Conservation (phyloP, 2,113 vertebrate species). For the Isichthys henryi region DNA sequence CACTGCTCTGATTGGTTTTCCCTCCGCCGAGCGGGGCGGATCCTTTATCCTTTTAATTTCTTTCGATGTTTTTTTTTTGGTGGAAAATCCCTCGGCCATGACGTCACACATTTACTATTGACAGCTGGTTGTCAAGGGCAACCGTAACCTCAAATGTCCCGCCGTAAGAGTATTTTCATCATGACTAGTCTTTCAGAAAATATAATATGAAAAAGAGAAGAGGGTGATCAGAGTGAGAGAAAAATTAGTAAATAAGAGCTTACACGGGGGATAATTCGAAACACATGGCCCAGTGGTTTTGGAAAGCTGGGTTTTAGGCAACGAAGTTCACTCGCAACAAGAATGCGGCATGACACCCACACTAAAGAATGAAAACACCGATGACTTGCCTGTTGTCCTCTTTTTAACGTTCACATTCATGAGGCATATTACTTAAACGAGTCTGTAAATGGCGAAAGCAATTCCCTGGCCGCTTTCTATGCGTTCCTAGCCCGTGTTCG, state of each 20-base stretch:
- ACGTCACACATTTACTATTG: constrained; percentile 30
- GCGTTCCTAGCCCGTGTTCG: not conserved
- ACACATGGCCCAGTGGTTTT: constrained; percentile 32
- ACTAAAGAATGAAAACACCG: constrained; percentile 28
- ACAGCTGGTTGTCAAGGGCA: constrained; percentile 29
- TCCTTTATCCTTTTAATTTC: constrained; percentile 14
- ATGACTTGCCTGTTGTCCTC: not conserved
- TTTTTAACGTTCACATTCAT: not conserved
- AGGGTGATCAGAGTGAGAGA: not conserved
- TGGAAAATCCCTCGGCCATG: constrained; percentile 25
- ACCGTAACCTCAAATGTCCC: constrained; percentile 29
- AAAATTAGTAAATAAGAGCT: constrained; percentile 23
- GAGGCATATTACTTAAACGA: too few species aligned
- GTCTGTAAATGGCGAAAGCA: not conserved
- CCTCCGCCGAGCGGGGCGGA: not conserved
- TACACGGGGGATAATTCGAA: constrained; percentile 27
- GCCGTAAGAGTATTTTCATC: constrained; percentile 19
- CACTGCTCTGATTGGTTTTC: constrained; percentile 11
- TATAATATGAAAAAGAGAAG: not conserved
- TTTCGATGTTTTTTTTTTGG: constrained; percentile 21
- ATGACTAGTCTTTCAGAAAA: constrained; percentile 24
- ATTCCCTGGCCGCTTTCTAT: not conserved
- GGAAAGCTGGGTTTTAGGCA: constrained; percentile 23
- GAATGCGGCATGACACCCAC: constrained; percentile 25
- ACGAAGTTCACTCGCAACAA: constrained; percentile 19